Evolutionary conservation across 1,140 invertebrate genomes (phyloP).

Genomic region (Babylonia areolata): DNA sequence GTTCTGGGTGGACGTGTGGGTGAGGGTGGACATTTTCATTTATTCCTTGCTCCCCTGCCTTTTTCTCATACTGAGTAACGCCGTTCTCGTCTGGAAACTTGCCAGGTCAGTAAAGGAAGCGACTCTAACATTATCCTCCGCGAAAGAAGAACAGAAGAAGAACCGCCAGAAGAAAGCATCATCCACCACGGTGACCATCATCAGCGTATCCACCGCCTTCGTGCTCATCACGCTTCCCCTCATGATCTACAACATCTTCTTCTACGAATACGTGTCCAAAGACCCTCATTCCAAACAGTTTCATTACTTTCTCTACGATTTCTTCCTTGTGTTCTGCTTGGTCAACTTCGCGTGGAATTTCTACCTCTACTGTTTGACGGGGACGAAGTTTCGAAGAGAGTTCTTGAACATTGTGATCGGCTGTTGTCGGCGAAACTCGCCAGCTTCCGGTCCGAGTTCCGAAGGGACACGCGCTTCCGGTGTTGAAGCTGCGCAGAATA

Average conservation of each 20-base stretch:
- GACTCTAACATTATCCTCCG: not conserved
- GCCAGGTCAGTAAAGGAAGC: not conserved
- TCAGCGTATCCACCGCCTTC: not conserved
- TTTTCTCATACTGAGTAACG: not conserved
- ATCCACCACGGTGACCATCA: no score
- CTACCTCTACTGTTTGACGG: conserved; percentile 14
- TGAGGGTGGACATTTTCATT: not conserved
- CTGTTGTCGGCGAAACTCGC: not conserved
- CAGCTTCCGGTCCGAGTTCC: not conserved
- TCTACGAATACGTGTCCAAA: no score
- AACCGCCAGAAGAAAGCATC: not conserved
- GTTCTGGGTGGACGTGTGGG: not conserved
- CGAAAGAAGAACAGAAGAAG: not conserved
- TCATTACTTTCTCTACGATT: not conserved
- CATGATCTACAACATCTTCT: no score
- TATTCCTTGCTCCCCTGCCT: conserved; percentile 15
- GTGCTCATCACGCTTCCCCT: no score
- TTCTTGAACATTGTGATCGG: not conserved
- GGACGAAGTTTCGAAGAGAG: not conserved
- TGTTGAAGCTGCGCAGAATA: not conserved
- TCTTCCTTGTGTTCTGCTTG: not conserved
- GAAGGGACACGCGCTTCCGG: not conserved
- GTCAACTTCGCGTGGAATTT: conserved; percentile 23
- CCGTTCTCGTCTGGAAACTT: not conserved
- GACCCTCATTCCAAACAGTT: no score